Evolutionary conservation across 2,113 vertebrate species (phyloP).

Genomic region (Megaleporinus macrocephalus): DNA sequence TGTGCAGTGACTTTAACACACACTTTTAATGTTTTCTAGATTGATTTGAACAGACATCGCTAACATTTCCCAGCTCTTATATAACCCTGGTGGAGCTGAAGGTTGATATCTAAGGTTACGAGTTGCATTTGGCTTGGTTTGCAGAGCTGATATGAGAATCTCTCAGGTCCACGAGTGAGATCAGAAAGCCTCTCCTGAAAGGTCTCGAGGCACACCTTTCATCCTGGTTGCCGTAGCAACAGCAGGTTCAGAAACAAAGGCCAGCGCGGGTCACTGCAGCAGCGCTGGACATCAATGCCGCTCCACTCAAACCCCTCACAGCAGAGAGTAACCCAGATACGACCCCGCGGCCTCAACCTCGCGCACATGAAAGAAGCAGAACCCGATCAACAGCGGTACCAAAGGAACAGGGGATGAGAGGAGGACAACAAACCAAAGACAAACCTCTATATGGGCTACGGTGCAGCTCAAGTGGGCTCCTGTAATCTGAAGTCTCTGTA

Average conservation of each 20-base stretch:
- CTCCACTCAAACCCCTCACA: not conserved
- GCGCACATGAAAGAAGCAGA: not conserved
- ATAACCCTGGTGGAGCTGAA: too few relatives aligned
- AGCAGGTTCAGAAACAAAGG: conserved; percentile 3
- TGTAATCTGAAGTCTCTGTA: too few relatives aligned
- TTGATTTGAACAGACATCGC: too few relatives aligned
- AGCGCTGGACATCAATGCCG: not conserved
- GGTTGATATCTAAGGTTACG: too few relatives aligned
- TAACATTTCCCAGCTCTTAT: too few relatives aligned
- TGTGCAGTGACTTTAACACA: too few relatives aligned
- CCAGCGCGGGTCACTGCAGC: conserved; percentile 4
- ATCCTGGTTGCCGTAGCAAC: conserved; percentile 49
- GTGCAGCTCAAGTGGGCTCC: too few relatives aligned
- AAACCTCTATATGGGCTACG: not conserved
- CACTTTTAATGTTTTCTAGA: too few relatives aligned
- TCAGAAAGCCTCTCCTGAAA: conserved; percentile 48
- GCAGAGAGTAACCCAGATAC: not conserved
- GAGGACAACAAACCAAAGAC: not conserved
- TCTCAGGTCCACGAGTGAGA: not conserved
- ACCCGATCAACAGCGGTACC: not conserved
- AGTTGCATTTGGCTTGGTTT: too few relatives aligned
- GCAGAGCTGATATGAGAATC: not conserved
- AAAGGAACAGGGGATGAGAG: not conserved
- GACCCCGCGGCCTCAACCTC: not conserved
- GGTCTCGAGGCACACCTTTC: conserved; percentile 42